Evolutionary conservation across 2,113 vertebrate genomes (phyloP), one percentile per base, ranked within the genome.

Genomic region (Cacatua alba): DNA sequence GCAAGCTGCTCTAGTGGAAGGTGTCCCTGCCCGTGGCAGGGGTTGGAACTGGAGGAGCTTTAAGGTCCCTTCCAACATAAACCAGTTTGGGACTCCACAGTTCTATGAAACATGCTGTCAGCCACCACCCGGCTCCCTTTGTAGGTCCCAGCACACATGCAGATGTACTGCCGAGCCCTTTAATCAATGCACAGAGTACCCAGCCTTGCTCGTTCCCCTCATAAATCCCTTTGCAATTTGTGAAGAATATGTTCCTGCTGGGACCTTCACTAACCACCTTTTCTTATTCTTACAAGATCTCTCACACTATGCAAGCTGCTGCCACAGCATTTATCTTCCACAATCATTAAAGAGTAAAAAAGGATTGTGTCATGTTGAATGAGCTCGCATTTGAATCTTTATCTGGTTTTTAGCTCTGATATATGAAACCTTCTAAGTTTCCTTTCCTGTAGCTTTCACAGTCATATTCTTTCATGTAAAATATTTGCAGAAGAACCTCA

Each of bases 371-470:
- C 53, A 23, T n/a, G 67, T 65, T 43, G 71, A 92, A 84, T 31
- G 69, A 94, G 79, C 44, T 7, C 18, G 28, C 69, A 78, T 92
- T 89, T 60, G 43, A 91, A 90, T 78, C 52, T 64, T 76, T 64
- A 91, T 31, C 65, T 76, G 33, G 8, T 86, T 81, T 84, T 91
- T 74, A 82, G 72, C 46, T 72, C 80, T 92, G 65, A 86, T 60
- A 23, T 4, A 67, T 16, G 69, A 89, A 79, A 65, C 52, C 52
- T 83, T 71, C 55, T 23, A 63, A 57, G 43, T 19, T 84, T 78
- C 59, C 72, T 62, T 51, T 81, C 86, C 84, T 49, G 57, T 6
- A 89, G 87, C 35, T 94, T 94, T 37, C 64, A 85, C 43, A 77
- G 79, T 23, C 1, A 16, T 48, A 48, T 52, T 70, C 21, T 91